Evolutionary conservation across 2,797 vertebrate genomes (phyloP), one percentile per base, ranked within the genome.

Genomic region (Taeniopygia guttata): DNA sequence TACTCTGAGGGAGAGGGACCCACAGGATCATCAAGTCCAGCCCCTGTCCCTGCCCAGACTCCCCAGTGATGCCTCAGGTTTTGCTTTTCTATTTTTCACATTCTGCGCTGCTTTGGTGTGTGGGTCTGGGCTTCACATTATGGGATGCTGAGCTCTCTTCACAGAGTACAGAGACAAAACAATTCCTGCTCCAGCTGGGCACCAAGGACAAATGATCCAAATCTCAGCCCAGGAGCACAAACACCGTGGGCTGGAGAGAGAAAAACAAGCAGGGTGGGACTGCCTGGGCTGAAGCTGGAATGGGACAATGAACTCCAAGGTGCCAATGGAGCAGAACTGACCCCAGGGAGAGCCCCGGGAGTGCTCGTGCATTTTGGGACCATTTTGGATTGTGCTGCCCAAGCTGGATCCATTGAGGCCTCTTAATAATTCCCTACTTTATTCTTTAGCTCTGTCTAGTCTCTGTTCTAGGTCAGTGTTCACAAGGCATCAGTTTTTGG

Each of bases 11-110:
- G 60, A 26, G 1, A 66, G 16, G 8, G 30, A 42, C 3, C 16
- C 42, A 10, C 14, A 17, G 13, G 69, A 58, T 32, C 32, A 36
- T 2, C 0, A 2, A 43, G 30, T 29, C 25, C 51, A 64, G 1
- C 25, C 14, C 49, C 7, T 3, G 36, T 7, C 51, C 42, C n/a
- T 56, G 62, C 76, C 10, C 75, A 66, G 29, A 21, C 9, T 3
- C 51, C 34, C 16, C 56, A 38, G 0, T 58, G 34, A 38, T 58
- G 34, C 34, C 34, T 58, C 56, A 27, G 16, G 11, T 58, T 46
- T 18, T 26, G 23, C 16, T 58, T 27, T 58, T 38, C 3, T 38
- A 12, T 13, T 58, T 58, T 58, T 38, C 34, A 38, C 23, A 27
- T 36, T 26, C 6, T 36, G 34, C 36, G 17, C 34, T 36, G 56